Evolutionary conservation across 2,797 vertebrate species (phyloP).

Genomic region (Prionace glauca): DNA sequence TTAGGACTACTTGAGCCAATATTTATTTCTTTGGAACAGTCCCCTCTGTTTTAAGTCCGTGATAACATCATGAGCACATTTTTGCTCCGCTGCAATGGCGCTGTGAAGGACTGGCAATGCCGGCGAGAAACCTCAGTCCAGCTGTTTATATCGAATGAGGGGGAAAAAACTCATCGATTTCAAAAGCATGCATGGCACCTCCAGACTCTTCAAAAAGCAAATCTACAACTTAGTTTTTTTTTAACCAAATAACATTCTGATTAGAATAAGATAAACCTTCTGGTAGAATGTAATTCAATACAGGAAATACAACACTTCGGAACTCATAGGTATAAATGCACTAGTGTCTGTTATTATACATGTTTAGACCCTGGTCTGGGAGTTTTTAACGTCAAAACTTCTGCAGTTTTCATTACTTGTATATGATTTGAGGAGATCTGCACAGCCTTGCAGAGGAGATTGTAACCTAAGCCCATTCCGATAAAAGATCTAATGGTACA

Average conservation of each 20-base stretch:
- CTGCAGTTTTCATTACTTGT: not conserved
- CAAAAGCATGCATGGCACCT: not conserved
- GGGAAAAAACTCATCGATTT: not conserved
- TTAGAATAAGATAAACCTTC: not conserved
- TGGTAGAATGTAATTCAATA: not conserved
- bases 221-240: not conserved
- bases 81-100: not conserved
- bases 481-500: not conserved
- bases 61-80: not conserved
- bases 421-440: not conserved
- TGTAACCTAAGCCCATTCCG: not conserved
- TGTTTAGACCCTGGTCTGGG: not conserved
- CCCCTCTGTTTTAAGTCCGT: not conserved
- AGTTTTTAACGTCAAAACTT: not conserved
- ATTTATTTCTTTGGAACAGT: not conserved
- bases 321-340: not conserved
- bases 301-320: not conserved
- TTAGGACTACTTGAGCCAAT: too few species aligned
- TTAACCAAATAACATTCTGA: not conserved
- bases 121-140: not conserved
- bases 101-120: not conserved
- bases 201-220: not conserved
- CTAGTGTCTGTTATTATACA: not conserved
- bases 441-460: not conserved
- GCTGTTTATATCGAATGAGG: not conserved